These are phyloP conservation scores for Notechis scutatus DNA, from an alignment of 2,113 vertebrate species.

Conservation along the genomic window DNA sequence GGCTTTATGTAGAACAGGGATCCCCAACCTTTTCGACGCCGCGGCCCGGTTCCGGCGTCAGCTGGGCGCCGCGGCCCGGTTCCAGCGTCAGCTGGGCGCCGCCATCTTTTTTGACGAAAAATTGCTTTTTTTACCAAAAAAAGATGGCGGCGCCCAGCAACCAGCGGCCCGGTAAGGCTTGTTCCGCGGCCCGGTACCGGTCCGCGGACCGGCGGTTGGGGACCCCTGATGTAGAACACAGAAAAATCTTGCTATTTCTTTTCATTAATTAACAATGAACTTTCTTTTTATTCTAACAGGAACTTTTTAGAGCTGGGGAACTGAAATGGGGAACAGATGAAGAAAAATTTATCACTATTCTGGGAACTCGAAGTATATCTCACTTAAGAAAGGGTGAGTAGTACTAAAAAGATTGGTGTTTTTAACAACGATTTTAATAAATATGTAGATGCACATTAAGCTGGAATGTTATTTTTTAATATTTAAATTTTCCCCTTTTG, in stretches of 20 bases:
- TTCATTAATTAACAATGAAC: neutral
- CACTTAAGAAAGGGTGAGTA: constrained; percentile 81
- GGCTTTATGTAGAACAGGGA: neutral
- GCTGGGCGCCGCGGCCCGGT: no score
- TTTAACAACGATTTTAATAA: neutral
- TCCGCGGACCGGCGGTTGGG: no score
- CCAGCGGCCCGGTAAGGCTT: no score
- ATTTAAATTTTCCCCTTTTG: neutral
- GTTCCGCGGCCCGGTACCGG: no score
- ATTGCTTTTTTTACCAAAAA: no score
- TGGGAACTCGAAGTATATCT: constrained; percentile 85
- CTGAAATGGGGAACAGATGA: constrained; percentile 92
- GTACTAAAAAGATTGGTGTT: neutral
- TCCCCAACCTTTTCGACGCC: no score
- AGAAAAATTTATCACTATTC: constrained; percentile 89
- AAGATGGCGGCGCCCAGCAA: no score
- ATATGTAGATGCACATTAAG: neutral
- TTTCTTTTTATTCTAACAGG: constrained; percentile 64
- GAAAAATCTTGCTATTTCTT: neutral
- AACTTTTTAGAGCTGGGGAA: constrained; percentile 86
- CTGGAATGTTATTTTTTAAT: neutral
- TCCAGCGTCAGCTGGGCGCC: no score
- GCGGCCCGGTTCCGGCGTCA: no score
- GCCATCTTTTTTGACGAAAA: no score
- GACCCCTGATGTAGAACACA: neutral